A percentile compares a stretch with the other conserved stretches of the same genome.
Conservation (phyloP, 2,113 vertebrate species). For the Tricholaema leucomelas region DNA sequence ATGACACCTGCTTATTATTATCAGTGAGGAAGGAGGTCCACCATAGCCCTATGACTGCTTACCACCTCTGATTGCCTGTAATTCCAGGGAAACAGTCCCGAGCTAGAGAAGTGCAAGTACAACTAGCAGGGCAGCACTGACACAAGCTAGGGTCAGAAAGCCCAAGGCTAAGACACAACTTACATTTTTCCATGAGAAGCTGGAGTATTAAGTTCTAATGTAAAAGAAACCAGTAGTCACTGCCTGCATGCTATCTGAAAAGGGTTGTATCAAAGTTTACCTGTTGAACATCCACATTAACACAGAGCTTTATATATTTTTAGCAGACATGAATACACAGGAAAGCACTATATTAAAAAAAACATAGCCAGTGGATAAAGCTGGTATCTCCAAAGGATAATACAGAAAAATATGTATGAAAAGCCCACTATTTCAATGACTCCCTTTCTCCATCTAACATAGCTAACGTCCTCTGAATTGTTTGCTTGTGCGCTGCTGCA, state of each 20-base stretch:
- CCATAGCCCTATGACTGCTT: not conserved
- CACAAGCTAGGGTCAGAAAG: not conserved
- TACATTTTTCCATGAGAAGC: not conserved
- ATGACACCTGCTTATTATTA: not conserved
- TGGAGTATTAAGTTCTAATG: not conserved
- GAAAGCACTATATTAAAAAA: not conserved
- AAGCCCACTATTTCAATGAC: not conserved
- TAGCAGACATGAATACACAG: not conserved
- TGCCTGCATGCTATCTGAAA: not conserved
- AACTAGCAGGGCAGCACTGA: not conserved
- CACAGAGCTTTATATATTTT: not conserved
- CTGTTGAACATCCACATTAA: not conserved
- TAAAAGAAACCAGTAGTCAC: not conserved
- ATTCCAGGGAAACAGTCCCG: not conserved
- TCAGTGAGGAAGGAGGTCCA: not conserved
- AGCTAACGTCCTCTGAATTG: not conserved
- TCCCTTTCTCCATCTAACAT: not conserved
- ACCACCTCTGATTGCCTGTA: not conserved
- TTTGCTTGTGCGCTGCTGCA: not conserved
- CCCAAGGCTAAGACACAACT: fast-evolving
- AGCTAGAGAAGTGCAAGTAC: not conserved
- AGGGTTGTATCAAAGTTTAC: not conserved
- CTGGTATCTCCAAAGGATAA: not conserved
- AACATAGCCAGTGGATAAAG: not conserved
- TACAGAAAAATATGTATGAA: not conserved